phyloP scores from a whole-genome alignment of 1,140 invertebrate species.

The Sycobia sp. region DNA sequence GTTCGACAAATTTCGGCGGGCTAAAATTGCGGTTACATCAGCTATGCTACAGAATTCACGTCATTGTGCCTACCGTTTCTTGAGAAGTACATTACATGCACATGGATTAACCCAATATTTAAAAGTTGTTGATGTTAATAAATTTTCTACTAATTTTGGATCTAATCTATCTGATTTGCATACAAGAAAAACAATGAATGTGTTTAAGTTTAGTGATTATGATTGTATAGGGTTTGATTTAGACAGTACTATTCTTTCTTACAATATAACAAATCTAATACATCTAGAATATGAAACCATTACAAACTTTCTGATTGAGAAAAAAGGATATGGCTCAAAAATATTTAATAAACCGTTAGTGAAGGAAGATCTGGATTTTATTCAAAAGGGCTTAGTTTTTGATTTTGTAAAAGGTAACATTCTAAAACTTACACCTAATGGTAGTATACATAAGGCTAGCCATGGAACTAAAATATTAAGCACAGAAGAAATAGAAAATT shows the following conservation, averaged over 20 bases:
- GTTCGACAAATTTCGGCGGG: too few relatives aligned
- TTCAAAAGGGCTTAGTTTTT: slow-evolving; percentile 77
- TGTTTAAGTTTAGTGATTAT: slow-evolving; percentile 68
- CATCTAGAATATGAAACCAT: slow-evolving; percentile 70
- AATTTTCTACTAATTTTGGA: too few relatives aligned
- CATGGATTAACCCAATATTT: too few relatives aligned
- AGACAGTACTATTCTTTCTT: slow-evolving; percentile 75
- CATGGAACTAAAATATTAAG: slow-evolving; percentile 73
- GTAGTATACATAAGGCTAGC: slow-evolving; percentile 68
- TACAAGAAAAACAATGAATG: slow-evolving; percentile 41
- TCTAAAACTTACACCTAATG: slow-evolving; percentile 68
- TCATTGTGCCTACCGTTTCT: too few relatives aligned
- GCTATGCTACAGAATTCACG: too few relatives aligned
- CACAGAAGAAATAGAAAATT: slow-evolving; percentile 64
- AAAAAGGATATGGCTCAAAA: slow-evolving; percentile 66
- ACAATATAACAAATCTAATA: slow-evolving; percentile 70
- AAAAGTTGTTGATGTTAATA: too few relatives aligned
- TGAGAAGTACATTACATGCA: too few relatives aligned
- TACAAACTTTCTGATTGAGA: slow-evolving; percentile 67
- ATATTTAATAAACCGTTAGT: slow-evolving; percentile 63
- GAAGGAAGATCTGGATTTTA: slow-evolving; percentile 66
- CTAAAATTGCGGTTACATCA: too few relatives aligned
- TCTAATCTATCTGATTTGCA: too few relatives aligned
- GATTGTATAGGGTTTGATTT: slow-evolving; percentile 83
- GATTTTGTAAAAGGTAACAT: slow-evolving; percentile 77